phyloP scores from a whole-genome alignment of 2,113 vertebrate species.

The Callocephalon fimbriatum region DNA sequence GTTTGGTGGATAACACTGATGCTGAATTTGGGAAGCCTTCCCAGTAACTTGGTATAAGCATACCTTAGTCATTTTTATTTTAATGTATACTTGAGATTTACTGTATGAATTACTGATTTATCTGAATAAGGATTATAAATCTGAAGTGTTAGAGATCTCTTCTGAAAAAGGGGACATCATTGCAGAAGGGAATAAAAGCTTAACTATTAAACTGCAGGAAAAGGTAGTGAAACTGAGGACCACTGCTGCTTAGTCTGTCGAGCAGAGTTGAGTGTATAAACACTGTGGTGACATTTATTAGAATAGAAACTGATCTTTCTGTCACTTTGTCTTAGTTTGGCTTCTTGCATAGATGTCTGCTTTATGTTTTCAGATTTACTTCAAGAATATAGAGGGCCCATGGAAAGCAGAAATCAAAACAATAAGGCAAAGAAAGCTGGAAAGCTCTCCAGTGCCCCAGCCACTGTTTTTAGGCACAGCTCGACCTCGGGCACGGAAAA shows the following conservation, averaged over 20 bases:
- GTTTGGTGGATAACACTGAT: neutral
- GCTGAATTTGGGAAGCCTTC: neutral
- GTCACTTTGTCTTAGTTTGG: neutral
- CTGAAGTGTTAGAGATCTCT: neutral
- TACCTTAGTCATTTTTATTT: neutral
- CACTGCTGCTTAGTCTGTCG: neutral
- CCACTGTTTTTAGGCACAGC: neutral
- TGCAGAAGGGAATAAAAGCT: neutral
- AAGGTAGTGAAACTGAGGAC: neutral
- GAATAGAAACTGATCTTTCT: neutral
- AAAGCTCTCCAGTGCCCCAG: neutral
- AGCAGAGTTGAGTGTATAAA: neutral
- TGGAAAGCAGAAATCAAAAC: constrained; percentile 83
- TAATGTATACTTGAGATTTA: neutral
- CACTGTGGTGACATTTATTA: neutral
- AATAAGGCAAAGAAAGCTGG: constrained; percentile 77
- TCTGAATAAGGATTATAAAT: neutral
- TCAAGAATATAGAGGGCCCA: constrained; percentile 81
- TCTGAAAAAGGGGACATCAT: neutral
- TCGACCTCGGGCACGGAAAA: constrained; percentile 51
- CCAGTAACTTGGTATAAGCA: neutral
- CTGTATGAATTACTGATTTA: neutral
- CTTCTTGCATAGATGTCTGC: neutral
- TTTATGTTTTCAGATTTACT: constrained; percentile 79
- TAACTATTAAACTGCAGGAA: neutral